These are phyloP conservation scores for Neotragus moschatus DNA, from an alignment of 2,113 vertebrate genomes.

Conservation along the genomic window DNA sequence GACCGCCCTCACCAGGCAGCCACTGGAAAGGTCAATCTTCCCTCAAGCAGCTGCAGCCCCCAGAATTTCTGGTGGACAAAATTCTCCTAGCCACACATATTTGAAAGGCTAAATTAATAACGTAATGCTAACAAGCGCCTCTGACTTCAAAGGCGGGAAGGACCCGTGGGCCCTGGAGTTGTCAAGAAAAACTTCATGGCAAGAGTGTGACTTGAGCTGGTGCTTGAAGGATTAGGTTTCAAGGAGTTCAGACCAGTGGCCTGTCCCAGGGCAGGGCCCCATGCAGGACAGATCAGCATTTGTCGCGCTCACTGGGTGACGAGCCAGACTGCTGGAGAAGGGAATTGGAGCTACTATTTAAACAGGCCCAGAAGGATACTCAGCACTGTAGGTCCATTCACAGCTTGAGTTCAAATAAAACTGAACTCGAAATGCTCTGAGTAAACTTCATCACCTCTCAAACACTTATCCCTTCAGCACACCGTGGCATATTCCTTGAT, in stretches of 20 bases:
- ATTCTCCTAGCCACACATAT: not conserved
- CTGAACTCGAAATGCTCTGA: slow-evolving; percentile 56
- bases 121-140: fast-evolving
- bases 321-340: slow-evolving; percentile 7
- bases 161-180: not conserved
- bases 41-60: not conserved
- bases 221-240: slow-evolving; percentile 47
- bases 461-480: slow-evolving; percentile 70
- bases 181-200: slow-evolving; percentile 15
- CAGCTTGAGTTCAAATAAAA: slow-evolving; percentile 69
- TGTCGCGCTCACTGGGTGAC: slow-evolving; percentile 37
- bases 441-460: slow-evolving; percentile 68
- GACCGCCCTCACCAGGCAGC: not conserved
- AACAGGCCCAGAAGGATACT: slow-evolving; percentile 69
- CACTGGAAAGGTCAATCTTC: not conserved
- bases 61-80: not conserved
- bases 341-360: slow-evolving; percentile 61
- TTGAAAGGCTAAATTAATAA: not conserved
- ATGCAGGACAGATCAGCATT: slow-evolving; percentile 32
- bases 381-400: slow-evolving; percentile 66
- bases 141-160: not conserved
- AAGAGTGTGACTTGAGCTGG: not conserved
- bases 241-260: not conserved
- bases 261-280: not conserved
- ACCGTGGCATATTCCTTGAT: slow-evolving; percentile 38